These are phyloP conservation scores for Ianthella basta DNA, from an alignment of 37 sponge, comb jelly and placozoan genomes.

Conservation along the genomic window DNA sequence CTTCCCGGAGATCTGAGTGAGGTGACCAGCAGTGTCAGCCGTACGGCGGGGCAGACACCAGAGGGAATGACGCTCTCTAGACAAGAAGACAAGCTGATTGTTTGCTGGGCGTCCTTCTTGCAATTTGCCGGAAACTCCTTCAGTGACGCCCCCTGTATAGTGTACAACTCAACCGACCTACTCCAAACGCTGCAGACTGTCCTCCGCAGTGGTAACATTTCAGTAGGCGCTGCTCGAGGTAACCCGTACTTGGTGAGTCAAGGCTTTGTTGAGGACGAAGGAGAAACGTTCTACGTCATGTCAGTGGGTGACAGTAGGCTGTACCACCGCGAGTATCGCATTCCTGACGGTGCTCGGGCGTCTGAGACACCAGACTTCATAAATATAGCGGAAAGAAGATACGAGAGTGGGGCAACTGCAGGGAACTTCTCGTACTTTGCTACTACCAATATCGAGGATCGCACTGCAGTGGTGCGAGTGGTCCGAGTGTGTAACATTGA, in stretches of 20 bases:
- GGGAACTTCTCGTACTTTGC: constrained; percentile 9
- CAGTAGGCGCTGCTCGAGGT: not conserved
- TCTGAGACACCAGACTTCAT: too few relatives aligned
- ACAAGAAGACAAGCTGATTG: constrained; percentile 3
- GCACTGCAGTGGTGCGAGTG: not conserved
- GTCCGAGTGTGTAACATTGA: constrained; percentile 8
- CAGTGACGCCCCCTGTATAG: not conserved
- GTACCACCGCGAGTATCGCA: constrained; percentile 15
- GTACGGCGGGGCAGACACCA: constrained; percentile 1
- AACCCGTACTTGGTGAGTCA: constrained; percentile 12
- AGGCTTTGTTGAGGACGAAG: not conserved
- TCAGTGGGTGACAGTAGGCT: not conserved
- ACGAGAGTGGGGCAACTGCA: not conserved
- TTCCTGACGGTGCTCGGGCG: constrained; percentile 1
- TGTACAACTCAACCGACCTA: not conserved
- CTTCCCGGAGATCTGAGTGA: constrained; percentile 6
- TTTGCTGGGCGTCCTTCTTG: not conserved
- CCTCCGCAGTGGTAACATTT: not conserved
- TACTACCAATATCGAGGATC: not conserved
- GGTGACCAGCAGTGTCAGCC: not conserved
- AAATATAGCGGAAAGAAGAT: not conserved
- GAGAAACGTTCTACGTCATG: constrained; percentile 28
- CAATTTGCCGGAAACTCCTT: not conserved
- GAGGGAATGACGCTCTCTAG: constrained; percentile 12
- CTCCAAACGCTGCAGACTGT: too few relatives aligned